phyloP scores from a whole-genome alignment of 2,797 vertebrate species.

The Oryzias sinensis region DNA sequence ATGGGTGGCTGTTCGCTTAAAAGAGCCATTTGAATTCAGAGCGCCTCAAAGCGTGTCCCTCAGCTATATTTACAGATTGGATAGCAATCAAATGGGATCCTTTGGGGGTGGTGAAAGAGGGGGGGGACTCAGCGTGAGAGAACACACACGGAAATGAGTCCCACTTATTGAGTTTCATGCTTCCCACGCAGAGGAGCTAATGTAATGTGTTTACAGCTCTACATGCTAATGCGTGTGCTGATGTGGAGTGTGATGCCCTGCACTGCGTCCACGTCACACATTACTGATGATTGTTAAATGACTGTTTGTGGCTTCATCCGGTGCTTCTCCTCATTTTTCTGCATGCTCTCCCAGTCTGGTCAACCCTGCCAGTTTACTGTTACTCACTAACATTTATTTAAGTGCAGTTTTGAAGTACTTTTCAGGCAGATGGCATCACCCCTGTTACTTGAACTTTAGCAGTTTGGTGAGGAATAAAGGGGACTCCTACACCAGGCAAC shows the following conservation, averaged over 20 bases:
- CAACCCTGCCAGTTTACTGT: no score
- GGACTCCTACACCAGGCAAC: no score
- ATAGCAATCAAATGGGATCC: conserved; percentile 53
- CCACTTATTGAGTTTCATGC: conserved; percentile 47
- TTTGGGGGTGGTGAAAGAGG: conserved; percentile 45
- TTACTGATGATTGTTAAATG: not conserved
- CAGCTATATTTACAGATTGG: conserved; percentile 57
- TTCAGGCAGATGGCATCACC: no score
- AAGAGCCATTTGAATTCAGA: conserved; percentile 54
- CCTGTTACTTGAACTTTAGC: no score
- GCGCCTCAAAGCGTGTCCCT: conserved; percentile 44
- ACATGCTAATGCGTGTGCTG: conserved; percentile 8
- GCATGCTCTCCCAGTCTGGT: no score
- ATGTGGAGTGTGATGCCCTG: conserved; percentile 8
- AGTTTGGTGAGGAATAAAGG: no score
- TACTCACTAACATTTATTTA: no score
- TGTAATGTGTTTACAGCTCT: conserved; percentile 7
- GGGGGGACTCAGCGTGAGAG: conserved; percentile 32
- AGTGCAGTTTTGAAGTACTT: no score
- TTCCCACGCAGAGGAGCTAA: conserved; percentile 35
- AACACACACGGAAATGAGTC: conserved; percentile 44
- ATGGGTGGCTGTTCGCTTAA: conserved; percentile 45
- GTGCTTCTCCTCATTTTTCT: no score
- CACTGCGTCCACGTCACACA: not conserved
- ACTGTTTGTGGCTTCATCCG: not conserved